Evolutionary conservation across 2,797 vertebrate genomes (phyloP).

Genomic region (Gymnopithys bicolor): DNA sequence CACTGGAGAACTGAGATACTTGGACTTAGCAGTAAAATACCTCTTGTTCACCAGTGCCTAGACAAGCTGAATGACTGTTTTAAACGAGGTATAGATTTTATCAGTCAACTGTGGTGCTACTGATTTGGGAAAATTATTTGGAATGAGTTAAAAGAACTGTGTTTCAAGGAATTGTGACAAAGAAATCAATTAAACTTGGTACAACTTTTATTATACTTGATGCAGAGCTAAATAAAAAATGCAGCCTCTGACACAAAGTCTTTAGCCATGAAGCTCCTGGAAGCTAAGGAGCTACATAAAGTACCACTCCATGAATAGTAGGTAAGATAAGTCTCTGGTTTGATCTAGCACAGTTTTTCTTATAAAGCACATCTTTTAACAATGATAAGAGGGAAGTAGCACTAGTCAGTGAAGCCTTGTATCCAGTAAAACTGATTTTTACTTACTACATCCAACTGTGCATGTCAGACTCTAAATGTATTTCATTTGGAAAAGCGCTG

Average conservation of each 20-base stretch:
- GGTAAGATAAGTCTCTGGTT: not conserved
- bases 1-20: not conserved
- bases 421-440: conserved; percentile 28
- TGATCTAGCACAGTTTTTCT: conserved; percentile 18
- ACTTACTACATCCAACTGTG: conserved; percentile 22
- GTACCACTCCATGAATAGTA: not conserved
- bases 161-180: conserved; percentile 4
- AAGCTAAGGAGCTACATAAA: not conserved
- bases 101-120: not conserved
- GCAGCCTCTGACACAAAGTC: not conserved
- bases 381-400: conserved; percentile 13
- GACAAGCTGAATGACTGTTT: not conserved
- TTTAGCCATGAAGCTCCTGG: not conserved
- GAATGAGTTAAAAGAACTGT: not conserved
- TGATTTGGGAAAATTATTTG: not conserved
- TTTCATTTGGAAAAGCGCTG: conserved; percentile 59
- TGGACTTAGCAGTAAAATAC: conserved; percentile 27
- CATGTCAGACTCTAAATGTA: conserved; percentile 43
- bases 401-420: conserved; percentile 13
- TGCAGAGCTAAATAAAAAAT: not conserved
- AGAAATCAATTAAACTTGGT: conserved; percentile 3
- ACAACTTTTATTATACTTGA: not conserved
- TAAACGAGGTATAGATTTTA: conserved; percentile 3
- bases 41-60: not conserved
- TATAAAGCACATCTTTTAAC: conserved; percentile 26